Evolutionary conservation across 2,888 invertebrate genomes (phyloP), one percentile per base, ranked within the genome.

Genomic region (Aphidius colemani): DNA sequence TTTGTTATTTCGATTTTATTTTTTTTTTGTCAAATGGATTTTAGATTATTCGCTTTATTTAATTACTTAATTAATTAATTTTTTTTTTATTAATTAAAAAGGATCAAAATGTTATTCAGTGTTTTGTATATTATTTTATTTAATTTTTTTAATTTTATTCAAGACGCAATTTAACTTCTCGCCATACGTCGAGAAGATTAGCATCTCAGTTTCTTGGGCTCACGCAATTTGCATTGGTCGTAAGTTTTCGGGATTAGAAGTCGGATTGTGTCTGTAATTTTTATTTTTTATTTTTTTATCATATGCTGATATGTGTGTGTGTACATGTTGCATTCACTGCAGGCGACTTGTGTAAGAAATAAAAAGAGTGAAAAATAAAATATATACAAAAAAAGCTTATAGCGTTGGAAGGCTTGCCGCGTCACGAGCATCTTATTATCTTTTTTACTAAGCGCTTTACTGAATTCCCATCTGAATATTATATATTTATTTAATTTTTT

Each of bases 231-330:
- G 75, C 73, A 74, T 73, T 69, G 74, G 71, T 71, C 75, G 73
- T 73, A 74, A 73, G 73, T 74, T 75, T 75, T 75, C 70, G 70
- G 74, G 74, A 75, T 75, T 75, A 75, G 74, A 73, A 72, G 50
- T 30, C 58, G 46, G 48, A 41, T 59, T 41, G 59, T 40, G 46
- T 58, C 48, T 10, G 9, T 46, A 30, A 5, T 30, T 53, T 10
- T 53, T 53, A 39, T 53, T 50, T 50, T 18, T 50, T 50, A 13
- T 9, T 50, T 18, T 18, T 50, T 50, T 11, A n/a, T 46, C 46
- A 46, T n/a, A n/a, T 45, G 30, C 45, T 45, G 3, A 2, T 30
- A 30, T 30, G 2, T 5, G 30, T 30, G 30, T 30, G 5, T 30
- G 30, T 30, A 5, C 5, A 30, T 39, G 10, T 48, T 59, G 30